Evolutionary conservation across 2,888 invertebrate species (phyloP), one percentile per base, ranked within the genome.

Genomic region (Amblyjoppa fuscipennis): DNA sequence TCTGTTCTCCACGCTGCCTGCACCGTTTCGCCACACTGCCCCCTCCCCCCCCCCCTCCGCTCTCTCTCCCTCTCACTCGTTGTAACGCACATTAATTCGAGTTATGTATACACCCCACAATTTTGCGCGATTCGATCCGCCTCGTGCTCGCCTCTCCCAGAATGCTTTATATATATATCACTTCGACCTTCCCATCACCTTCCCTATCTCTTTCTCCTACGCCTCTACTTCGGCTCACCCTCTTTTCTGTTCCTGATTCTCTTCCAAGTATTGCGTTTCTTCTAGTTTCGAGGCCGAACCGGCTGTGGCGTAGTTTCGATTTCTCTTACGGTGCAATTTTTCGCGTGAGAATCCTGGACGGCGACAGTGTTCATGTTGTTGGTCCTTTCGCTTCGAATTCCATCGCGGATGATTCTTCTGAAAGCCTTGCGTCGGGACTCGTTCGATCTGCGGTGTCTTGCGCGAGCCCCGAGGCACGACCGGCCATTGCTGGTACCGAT

Each of bases 21-120:
- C 64, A 64, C 89, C 89, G 90, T 92, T 91, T 91, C 90, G 90
- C 89, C 89, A 85, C 85, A 82, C 66, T 68, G 82, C 66, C 61
- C 83, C 76, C 76, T 79, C 73, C 79, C 91, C 90, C 87, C 89
- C 90, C n/a, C 20, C 20, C 53, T 3, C 7, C 45, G 16, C 45
- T 3, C 45, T 53, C 59, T 75, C 75, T 75, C 79, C 79, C 79
- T 91, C 90, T 87, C 89, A 90, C 6, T 34, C 34, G 31, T 64
- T 34, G 89, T 90, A 89, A 89, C 88, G 90, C 90, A 89, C 90
- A 90, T 92, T 92, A 92, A 93, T 91, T 90, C 91, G 90, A 89
- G 87, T 89, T 89, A 87, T 90, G 88, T 88, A 86, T 85, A 89
- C 89, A 86, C 87, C 84, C 70, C 83, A 87, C 87, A 76, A 77